Evolutionary conservation across 2,113 vertebrate genomes (phyloP), one percentile per base, ranked within the genome.

Genomic region (Panurus biarmicus): DNA sequence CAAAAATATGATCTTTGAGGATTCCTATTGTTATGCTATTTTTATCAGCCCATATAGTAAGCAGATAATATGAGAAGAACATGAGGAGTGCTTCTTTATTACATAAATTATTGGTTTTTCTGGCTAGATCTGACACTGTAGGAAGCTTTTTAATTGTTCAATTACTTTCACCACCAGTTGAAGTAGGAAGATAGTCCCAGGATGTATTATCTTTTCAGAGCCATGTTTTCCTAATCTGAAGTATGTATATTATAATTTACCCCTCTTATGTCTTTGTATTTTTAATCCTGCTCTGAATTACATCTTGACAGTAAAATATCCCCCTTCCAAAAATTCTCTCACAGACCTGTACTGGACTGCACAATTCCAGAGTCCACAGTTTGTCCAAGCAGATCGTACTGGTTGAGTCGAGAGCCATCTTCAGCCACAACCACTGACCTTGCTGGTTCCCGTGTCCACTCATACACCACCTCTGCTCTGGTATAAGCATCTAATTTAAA

Each of bases 351-450:
- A 87, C 99, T 99, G 92, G 99, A 99, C 94, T 99, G 99, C 70
- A 99, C 99, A 96, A 99, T 99, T 33, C 99, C 99, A 47, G 99
- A 99, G 75, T 99, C 99, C 85, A 99, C 99, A 16, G 98, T 98
- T 98, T 99, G 99, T 48, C 99, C 99, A 93, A 99, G 98, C 77
- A 99, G 98, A 91, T 99, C 99, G 2, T 99, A 99, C 79, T 99
- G 99, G 97, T 99, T 99, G 92, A 99, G 94, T 33, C 99, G 98
- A 69, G 99, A 99, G 29, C 99, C 99, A 2, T 99, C 99, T 90
- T 99, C 99, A 45, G 99, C 99, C 83, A 99, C 99, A 57, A 99
- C 99, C 87, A 99, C 99, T 5, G 99, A 99, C 72, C 98, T 98
- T 25, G 98, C 98, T 17, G 99, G 98, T 47, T 99, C 99, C 89